A percentile compares a stretch with the other conserved stretches of the same genome.
Conservation (phyloP, 1,140 invertebrate genomes). For the Akabosia matsudoensis region DNA sequence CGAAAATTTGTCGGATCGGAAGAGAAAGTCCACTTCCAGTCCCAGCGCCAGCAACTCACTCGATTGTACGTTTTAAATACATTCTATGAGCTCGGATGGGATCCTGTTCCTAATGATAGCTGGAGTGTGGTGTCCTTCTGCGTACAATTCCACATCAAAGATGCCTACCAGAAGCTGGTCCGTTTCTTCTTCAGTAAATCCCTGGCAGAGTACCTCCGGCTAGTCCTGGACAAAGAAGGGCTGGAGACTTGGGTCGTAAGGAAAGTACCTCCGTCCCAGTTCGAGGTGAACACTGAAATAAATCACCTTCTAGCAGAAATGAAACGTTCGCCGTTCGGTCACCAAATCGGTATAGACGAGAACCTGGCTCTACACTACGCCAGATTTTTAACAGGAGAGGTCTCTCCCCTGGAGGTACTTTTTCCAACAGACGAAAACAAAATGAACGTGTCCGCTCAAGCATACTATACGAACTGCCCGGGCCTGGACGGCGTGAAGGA, state of each 20-base stretch:
- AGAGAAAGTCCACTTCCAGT: background rate
- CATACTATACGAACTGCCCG: background rate
- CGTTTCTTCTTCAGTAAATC: background rate
- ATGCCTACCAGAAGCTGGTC: background rate
- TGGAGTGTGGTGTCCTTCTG: background rate
- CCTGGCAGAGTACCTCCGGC: background rate
- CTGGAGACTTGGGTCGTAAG: background rate
- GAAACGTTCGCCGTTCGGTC: background rate
- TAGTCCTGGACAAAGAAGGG: background rate
- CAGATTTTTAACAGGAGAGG: background rate
- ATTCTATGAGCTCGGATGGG: background rate
- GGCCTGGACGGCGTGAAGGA: background rate
- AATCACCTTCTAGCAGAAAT: background rate
- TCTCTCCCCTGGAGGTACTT: constrained; percentile 16
- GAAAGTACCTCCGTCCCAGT: background rate
- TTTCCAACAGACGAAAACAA: background rate
- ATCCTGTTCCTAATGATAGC: background rate
- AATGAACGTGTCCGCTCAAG: background rate
- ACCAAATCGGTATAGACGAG: background rate
- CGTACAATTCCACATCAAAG: background rate
- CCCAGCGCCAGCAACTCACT: background rate
- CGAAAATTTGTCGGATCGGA: background rate
- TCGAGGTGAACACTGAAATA: background rate
- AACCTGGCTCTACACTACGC: background rate
- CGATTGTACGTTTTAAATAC: background rate